Evolutionary conservation across 2,113 vertebrate genomes (phyloP), one percentile per base, ranked within the genome.

Genomic region (Sardina pilchardus): DNA sequence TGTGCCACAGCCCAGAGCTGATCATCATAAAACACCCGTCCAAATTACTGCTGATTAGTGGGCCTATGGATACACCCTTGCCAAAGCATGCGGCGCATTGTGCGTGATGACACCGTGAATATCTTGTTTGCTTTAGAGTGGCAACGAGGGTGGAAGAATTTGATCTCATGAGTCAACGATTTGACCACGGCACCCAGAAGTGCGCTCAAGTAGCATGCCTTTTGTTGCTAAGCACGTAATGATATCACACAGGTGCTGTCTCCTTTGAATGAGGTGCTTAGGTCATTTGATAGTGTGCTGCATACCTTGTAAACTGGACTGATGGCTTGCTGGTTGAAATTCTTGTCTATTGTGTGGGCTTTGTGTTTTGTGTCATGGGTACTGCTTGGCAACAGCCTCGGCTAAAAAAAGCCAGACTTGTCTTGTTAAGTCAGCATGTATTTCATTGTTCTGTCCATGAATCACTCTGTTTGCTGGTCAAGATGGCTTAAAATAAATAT

Each of bases 301-400:
- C 59, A 83, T 26, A 26, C 47, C 85, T 42, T 83, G 83, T 7
- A 45, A 90, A 86, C 87, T 85, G 88, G 84, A 86, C 81, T 86
- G 80, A 84, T 86, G 16, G 89, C 88, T 90, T 88, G 84, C 89
- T 91, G 83, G 85, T 83, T 90, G 39, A 84, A 91, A 90, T 91
- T 89, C 83, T 56, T 92, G 47, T 85, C 87, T 80, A 88, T 91
- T 91, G 90, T 89, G 87, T 39, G 48, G 81, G 47, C 19, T 81
- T 86, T 87, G 85, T 87, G 44, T 82, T 84, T 67, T 86, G 82
- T 87, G 30, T 81, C 75, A 83, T 85, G 80, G 78, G 63, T 83
- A 53, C 85, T 86, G 84, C 67, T 42, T 50, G 83, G 86, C 85
- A 87, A 84, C 88, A 9, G 44, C 75, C 26, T 34, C 48, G n/a